phyloP scores from a whole-genome alignment of 2,797 vertebrate species.

The Prionace glauca region DNA sequence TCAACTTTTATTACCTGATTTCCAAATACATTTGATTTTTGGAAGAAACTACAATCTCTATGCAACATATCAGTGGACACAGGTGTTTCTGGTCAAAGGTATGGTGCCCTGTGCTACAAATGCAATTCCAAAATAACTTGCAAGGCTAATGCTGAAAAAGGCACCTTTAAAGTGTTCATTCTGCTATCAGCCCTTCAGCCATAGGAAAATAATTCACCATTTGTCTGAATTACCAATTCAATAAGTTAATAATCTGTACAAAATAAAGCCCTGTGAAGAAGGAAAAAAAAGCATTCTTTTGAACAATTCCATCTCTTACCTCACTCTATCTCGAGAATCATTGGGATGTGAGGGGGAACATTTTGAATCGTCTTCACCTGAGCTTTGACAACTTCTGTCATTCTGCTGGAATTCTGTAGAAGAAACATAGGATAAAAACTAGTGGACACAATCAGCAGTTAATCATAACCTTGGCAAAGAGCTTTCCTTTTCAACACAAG shows the following conservation, averaged over 20 bases:
- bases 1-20: not conserved
- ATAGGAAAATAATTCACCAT: not conserved
- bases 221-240: not conserved
- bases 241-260: not conserved
- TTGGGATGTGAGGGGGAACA: not conserved
- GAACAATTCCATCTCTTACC: slow-evolving; percentile 28
- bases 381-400: not conserved
- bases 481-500: not conserved
- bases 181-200: not conserved
- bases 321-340: slow-evolving; percentile 13
- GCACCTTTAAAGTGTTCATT: not conserved
- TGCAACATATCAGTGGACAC: not conserved
- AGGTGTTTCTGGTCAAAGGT: not conserved
- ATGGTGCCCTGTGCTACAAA: not conserved
- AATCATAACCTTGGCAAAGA: slow-evolving; percentile 22
- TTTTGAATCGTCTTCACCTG: slow-evolving; percentile 30
- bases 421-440: slow-evolving; percentile 14
- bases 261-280: not conserved
- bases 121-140: not conserved
- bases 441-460: slow-evolving; percentile 11
- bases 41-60: not conserved
- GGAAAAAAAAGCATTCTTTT: not conserved
- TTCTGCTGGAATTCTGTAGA: slow-evolving; percentile 29
- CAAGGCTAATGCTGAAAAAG: not conserved
- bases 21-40: not conserved